Evolutionary conservation across 1,140 invertebrate species (phyloP).

Genomic region (Neomicropteryx cornuta): DNA sequence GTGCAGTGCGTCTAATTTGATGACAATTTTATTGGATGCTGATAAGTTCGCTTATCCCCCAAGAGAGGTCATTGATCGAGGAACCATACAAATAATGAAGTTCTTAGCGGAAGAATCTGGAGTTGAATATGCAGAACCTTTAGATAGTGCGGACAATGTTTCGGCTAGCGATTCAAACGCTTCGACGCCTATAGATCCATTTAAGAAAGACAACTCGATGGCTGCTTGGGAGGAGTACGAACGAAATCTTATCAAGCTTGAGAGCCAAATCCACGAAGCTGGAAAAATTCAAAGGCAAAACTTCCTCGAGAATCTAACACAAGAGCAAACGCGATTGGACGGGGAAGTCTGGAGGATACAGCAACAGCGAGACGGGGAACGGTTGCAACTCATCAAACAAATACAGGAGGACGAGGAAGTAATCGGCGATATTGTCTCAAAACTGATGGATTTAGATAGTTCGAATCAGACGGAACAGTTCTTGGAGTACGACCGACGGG

Average conservation of each 20-base stretch:
- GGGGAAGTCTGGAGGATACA: slow-evolving; percentile 54
- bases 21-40: slow-evolving; percentile 45
- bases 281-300: slow-evolving; percentile 37
- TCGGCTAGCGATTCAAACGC: slow-evolving; percentile 16
- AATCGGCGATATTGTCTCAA: slow-evolving; percentile 50
- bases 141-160: slow-evolving; percentile 12
- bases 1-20: slow-evolving; percentile 44
- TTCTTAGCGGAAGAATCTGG: slow-evolving; percentile 45
- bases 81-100: slow-evolving; percentile 53
- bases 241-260: slow-evolving; percentile 27
- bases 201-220: slow-evolving; percentile 21
- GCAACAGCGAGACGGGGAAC: slow-evolving; percentile 47
- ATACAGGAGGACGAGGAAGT: slow-evolving; percentile 49
- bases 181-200: slow-evolving; percentile 20
- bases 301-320: slow-evolving; percentile 47
- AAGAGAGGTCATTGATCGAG: slow-evolving; percentile 40
- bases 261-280: slow-evolving; percentile 32
- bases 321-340: slow-evolving; percentile 52
- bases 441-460: slow-evolving; percentile 47
- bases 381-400: slow-evolving; percentile 44
- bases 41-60: slow-evolving; percentile 53
- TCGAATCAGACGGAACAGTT: slow-evolving; percentile 46
- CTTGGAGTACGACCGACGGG: slow-evolving; percentile 49
- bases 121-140: slow-evolving; percentile 26
- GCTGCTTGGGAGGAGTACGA: slow-evolving; percentile 36